A percentile compares a stretch with the other conserved stretches of the same genome.
phyloP scores from a whole-genome alignment of 2,113 vertebrate genomes.

The Pica pica region DNA sequence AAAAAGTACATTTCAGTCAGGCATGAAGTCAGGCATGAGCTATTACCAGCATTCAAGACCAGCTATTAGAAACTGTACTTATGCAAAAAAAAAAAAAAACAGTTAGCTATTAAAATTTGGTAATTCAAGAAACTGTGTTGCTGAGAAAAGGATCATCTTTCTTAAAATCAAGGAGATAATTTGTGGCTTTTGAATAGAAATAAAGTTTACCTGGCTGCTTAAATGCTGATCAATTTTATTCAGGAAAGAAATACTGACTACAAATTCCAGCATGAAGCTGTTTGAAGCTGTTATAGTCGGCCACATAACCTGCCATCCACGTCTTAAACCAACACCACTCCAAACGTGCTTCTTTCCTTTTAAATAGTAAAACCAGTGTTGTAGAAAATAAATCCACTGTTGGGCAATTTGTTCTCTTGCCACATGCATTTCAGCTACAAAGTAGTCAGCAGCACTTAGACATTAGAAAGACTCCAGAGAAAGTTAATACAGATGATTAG shows the following conservation, averaged over 20 bases:
- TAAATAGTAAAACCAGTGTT: conserved; percentile 47
- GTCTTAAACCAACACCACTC: not conserved
- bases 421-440: conserved; percentile 15
- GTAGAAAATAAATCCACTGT: conserved; percentile 39
- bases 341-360: not conserved
- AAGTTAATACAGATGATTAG: conserved; percentile 60
- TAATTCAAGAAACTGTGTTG: not conserved
- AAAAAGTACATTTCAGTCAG: not conserved
- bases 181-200: not conserved
- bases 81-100: not conserved
- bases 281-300: not conserved
- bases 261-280: not conserved
- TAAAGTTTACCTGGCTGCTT: not conserved
- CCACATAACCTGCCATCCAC: not conserved
- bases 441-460: conserved; percentile 10
- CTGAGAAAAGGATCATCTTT: not conserved
- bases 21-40: not conserved
- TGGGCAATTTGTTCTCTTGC: conserved; percentile 42
- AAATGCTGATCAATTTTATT: not conserved
- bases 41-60: not conserved
- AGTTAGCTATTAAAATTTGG: not conserved
- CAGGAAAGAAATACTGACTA: not conserved
- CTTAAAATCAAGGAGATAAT: not conserved
- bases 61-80: not conserved
- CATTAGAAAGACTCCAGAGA: conserved; percentile 57